Conservation (phyloP, 2,113 vertebrate species). For the Actinemys pallida region DNA sequence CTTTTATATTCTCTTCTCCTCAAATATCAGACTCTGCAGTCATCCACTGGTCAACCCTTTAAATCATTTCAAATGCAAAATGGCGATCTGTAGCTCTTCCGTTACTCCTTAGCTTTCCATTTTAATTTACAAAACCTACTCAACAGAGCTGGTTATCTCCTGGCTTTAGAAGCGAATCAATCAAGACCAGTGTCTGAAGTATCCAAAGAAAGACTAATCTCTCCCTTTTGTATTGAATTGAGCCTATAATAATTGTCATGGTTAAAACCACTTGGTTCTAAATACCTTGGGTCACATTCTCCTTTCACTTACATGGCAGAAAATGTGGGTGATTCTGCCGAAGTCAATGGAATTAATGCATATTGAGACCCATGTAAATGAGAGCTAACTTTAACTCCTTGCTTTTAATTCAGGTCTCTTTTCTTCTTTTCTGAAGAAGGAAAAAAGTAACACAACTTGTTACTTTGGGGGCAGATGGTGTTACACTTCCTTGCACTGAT, state of each 20-base stretch:
- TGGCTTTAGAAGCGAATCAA: neutral
- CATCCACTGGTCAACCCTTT: neutral
- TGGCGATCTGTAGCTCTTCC: constrained; percentile 13
- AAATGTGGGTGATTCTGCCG: constrained; percentile 13
- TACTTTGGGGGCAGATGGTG: neutral
- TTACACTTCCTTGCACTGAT: neutral
- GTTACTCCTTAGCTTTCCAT: neutral
- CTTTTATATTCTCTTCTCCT: neutral
- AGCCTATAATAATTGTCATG: neutral
- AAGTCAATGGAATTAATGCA: neutral
- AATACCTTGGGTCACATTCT: constrained; percentile 16
- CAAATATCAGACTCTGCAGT: neutral
- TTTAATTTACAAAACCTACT: constrained; percentile 33
- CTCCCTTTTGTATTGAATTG: constrained; percentile 47
- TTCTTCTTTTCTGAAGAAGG: constrained; percentile 6
- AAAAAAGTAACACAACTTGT: neutral
- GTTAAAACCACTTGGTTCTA: constrained; percentile 18
- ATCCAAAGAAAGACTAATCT: constrained; percentile 49
- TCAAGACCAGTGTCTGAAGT: neutral
- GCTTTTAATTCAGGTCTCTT: neutral
- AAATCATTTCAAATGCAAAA: constrained; percentile 29
- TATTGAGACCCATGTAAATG: neutral
- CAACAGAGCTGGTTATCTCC: neutral
- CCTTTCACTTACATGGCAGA: neutral
- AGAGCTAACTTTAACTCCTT: neutral